A percentile compares a stretch with the other conserved stretches of the same genome.
These are phyloP conservation scores for Megamerina dolium DNA, from an alignment of 2,888 invertebrate species.

Conservation along the genomic window DNA sequence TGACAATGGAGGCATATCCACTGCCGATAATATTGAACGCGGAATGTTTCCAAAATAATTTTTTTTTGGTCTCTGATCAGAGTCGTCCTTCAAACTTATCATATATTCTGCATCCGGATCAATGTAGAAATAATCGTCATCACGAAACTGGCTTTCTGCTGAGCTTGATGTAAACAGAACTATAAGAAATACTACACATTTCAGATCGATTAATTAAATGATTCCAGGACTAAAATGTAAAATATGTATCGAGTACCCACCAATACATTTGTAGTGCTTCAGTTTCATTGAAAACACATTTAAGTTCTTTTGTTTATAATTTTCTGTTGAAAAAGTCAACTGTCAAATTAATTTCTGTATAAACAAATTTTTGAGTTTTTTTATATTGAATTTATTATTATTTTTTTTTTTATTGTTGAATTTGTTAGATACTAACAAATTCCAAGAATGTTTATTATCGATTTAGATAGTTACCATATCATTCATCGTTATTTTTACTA, in stretches of 20 bases:
- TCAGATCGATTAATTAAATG: no score
- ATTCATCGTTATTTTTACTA: no score
- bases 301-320: conserved; percentile 15
- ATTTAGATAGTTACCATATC: no score
- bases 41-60: conserved; percentile 7
- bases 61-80: conserved; percentile 8
- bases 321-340: conserved; percentile 8
- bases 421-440: no score
- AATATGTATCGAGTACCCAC: conserved; percentile 25
- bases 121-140: conserved; percentile 19
- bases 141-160: conserved; percentile 8
- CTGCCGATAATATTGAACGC: no score
- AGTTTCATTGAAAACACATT: conserved; percentile 33
- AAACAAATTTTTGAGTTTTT: no score
- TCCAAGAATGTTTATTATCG: no score
- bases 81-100: conserved; percentile 2
- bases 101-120: conserved; percentile 17
- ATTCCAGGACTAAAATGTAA: no score
- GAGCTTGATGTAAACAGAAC: conserved; percentile 8
- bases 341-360: no score
- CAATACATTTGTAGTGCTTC: conserved; percentile 23
- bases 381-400: no score
- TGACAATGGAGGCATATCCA: no score
- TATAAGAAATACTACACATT: conserved; percentile 18
- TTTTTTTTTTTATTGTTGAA: no score